Percentiles rank a stretch among this genome's conserved stretches.
phyloP scores from a whole-genome alignment of 2,113 vertebrate genomes.

The Saccopteryx bilineata region DNA sequence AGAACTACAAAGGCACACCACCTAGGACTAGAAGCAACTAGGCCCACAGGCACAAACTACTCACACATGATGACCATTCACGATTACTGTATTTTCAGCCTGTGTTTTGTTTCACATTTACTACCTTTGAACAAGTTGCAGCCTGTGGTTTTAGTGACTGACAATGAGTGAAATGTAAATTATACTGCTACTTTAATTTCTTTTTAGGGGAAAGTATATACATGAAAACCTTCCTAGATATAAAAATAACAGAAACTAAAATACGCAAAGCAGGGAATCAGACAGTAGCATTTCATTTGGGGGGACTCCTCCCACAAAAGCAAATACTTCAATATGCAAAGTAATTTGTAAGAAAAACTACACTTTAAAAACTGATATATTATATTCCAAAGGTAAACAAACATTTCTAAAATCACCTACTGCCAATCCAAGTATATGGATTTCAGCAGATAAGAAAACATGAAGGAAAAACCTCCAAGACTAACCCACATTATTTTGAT shows the following conservation, averaged over 20 bases:
- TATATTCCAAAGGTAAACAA: constrained; percentile 42
- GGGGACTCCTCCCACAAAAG: background rate
- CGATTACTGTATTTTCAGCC: background rate
- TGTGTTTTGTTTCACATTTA: background rate
- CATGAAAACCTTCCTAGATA: background rate
- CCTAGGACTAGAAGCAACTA: background rate
- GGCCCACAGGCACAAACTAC: background rate
- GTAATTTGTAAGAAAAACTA: background rate
- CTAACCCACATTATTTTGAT: constrained; percentile 40
- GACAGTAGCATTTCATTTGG: background rate
- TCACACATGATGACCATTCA: background rate
- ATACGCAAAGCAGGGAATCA: background rate
- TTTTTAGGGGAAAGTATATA: background rate
- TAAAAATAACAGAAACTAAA: constrained; percentile 51
- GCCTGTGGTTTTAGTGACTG: background rate
- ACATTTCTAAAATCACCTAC: constrained; percentile 27
- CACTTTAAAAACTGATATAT: background rate
- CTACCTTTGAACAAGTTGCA: background rate
- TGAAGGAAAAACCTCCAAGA: constrained; percentile 52
- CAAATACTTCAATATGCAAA: constrained; percentile 36
- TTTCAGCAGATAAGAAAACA: constrained; percentile 36
- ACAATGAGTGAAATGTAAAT: constrained; percentile 43
- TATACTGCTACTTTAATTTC: background rate
- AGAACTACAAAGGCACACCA: background rate
- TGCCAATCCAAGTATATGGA: background rate